These are phyloP conservation scores for Lutraria lutraria DNA, from an alignment of 2,888 invertebrate genomes.

Conservation along the genomic window DNA sequence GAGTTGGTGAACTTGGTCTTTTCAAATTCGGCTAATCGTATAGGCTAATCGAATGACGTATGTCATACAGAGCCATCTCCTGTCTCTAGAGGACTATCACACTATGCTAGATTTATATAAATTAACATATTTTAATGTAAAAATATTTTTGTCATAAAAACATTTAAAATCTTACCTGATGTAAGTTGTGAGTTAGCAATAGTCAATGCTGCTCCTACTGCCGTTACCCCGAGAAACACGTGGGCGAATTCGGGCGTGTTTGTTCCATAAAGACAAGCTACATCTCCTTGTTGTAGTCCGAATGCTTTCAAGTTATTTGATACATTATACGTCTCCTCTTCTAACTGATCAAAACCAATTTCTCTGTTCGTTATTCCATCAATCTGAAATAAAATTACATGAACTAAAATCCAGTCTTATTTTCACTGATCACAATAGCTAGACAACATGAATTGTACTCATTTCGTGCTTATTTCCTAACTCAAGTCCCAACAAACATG, in stretches of 20 bases:
- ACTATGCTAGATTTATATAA: too few species aligned
- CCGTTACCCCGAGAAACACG: slow-evolving; percentile 74
- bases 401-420: not conserved
- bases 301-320: slow-evolving; percentile 71
- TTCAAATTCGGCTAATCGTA: too few species aligned
- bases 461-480: too few species aligned
- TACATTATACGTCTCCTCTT: slow-evolving; percentile 69
- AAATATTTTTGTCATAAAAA: too few species aligned
- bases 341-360: slow-evolving; percentile 74
- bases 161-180: slow-evolving; percentile 60
- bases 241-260: slow-evolving; percentile 82
- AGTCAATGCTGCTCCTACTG: slow-evolving; percentile 77
- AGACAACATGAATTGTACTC: too few species aligned
- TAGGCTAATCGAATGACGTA: too few species aligned
- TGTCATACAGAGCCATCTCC: too few species aligned
- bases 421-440: too few species aligned
- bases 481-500: too few species aligned
- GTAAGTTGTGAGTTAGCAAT: slow-evolving; percentile 80
- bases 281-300: slow-evolving; percentile 79
- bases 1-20: too few species aligned
- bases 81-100: too few species aligned
- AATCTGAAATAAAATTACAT: slow-evolving; percentile 68
- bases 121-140: too few species aligned
- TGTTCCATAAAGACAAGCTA: slow-evolving; percentile 80
- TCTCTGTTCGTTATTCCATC: slow-evolving; percentile 76